A percentile compares a stretch with the other conserved stretches of the same genome.
These are phyloP conservation scores for Tympanoctomys barrerae DNA, from an alignment of 2,797 vertebrate genomes.

Conservation along the genomic window DNA sequence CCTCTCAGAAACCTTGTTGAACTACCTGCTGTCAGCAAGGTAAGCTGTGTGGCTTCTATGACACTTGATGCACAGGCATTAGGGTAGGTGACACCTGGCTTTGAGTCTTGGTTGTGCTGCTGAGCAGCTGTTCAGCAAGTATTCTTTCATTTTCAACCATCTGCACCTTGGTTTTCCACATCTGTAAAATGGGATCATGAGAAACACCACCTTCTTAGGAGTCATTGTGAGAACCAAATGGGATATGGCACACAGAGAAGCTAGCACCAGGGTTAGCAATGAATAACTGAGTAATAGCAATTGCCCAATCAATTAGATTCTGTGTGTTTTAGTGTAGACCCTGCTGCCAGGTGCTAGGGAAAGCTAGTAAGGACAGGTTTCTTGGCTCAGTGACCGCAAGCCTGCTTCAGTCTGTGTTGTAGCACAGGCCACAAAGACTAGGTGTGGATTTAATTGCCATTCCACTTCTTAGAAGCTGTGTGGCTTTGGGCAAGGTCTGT, in stretches of 20 bases:
- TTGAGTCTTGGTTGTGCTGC: background rate
- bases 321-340: accelerated
- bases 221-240: background rate
- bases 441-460: background rate
- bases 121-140: background rate
- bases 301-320: accelerated
- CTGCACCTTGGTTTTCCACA: background rate
- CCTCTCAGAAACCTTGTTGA: background rate
- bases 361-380: background rate
- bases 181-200: background rate
- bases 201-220: background rate
- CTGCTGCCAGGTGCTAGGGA: background rate
- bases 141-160: background rate
- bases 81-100: background rate
- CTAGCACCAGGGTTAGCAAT: background rate
- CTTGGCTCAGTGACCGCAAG: background rate
- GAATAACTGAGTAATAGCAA: background rate
- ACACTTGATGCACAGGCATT: background rate
- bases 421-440: background rate
- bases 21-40: background rate
- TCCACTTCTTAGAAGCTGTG: background rate
- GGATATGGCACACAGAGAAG: background rate
- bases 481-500: background rate
- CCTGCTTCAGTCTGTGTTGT: background rate
- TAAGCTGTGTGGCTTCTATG: background rate